These are phyloP conservation scores for Colostygia pectinataria DNA, from an alignment of 2,888 invertebrate genomes.

Conservation along the genomic window DNA sequence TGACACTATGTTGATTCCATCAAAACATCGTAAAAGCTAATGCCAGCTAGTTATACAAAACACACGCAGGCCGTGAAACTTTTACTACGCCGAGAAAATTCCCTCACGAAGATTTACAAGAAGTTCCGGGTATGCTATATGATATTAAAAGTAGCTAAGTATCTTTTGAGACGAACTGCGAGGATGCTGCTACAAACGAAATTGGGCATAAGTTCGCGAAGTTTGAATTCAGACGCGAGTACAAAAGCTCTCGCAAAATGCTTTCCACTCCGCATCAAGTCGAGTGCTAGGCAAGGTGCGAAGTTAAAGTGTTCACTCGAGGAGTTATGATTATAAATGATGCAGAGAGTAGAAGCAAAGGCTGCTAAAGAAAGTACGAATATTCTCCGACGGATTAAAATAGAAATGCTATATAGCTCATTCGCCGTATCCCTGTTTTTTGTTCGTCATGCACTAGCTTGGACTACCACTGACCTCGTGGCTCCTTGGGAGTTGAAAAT, in stretches of 20 bases:
- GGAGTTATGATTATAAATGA: conserved; percentile 71
- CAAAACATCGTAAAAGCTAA: conserved; percentile 23
- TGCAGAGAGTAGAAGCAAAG: conserved; percentile 59
- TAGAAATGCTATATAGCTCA: too few relatives aligned
- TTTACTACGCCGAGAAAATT: conserved; percentile 21
- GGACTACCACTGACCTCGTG: too few relatives aligned
- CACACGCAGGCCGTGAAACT: conserved; percentile 20
- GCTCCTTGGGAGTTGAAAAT: too few relatives aligned
- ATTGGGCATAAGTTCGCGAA: conserved; percentile 35
- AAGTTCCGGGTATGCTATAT: conserved; percentile 16
- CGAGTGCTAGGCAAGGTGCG: conserved; percentile 57
- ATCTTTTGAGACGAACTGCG: conserved; percentile 24
- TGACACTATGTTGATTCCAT: too few relatives aligned
- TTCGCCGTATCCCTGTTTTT: too few relatives aligned
- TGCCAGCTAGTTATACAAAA: conserved; percentile 20
- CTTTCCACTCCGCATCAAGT: conserved; percentile 50
- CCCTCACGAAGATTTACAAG: conserved; percentile 2
- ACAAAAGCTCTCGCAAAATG: conserved; percentile 54
- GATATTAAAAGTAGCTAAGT: conserved; percentile 22
- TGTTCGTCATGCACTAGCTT: not conserved
- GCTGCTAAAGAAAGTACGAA: conserved; percentile 38
- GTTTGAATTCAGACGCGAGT: conserved; percentile 49
- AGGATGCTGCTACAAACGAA: conserved; percentile 30
- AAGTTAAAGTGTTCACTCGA: conserved; percentile 59
- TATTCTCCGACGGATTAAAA: conserved; percentile 48